Conservation (phyloP, 2,888 invertebrate species). For the Mythimna ferrago region DNA sequence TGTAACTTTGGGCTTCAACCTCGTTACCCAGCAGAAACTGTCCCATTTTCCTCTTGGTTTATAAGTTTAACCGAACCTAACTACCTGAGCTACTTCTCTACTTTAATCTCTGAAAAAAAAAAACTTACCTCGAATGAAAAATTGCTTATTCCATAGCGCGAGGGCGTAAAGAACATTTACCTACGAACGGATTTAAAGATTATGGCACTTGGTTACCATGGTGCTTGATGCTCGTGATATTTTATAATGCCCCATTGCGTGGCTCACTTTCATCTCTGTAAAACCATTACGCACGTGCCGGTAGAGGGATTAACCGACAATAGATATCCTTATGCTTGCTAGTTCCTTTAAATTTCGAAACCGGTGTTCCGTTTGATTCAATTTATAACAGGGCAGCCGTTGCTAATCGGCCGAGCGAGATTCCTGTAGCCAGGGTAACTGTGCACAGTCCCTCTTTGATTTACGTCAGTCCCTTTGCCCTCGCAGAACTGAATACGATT, state of each 20-base stretch:
- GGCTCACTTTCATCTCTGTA: constrained; percentile 32
- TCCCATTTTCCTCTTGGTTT: too few relatives aligned
- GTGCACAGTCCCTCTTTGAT: constrained; percentile 69
- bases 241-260: constrained; percentile 13
- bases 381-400: constrained; percentile 67
- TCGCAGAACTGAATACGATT: constrained; percentile 72
- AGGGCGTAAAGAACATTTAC: neutral
- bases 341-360: constrained; percentile 63
- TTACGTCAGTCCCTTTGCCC: constrained; percentile 66
- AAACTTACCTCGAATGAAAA: neutral
- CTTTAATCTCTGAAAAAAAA: neutral
- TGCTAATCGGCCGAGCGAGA: constrained; percentile 66
- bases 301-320: constrained; percentile 47
- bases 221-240: neutral
- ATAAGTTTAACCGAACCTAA: too few relatives aligned
- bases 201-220: neutral
- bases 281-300: constrained; percentile 33
- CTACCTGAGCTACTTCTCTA: neutral
- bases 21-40: too few relatives aligned
- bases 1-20: too few relatives aligned
- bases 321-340: constrained; percentile 55
- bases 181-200: neutral
- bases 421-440: constrained; percentile 69
- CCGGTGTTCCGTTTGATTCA: constrained; percentile 68
- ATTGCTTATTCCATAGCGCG: neutral